Conservation (phyloP, 2,888 invertebrate species). For the Zootermopsis nevadensis region DNA sequence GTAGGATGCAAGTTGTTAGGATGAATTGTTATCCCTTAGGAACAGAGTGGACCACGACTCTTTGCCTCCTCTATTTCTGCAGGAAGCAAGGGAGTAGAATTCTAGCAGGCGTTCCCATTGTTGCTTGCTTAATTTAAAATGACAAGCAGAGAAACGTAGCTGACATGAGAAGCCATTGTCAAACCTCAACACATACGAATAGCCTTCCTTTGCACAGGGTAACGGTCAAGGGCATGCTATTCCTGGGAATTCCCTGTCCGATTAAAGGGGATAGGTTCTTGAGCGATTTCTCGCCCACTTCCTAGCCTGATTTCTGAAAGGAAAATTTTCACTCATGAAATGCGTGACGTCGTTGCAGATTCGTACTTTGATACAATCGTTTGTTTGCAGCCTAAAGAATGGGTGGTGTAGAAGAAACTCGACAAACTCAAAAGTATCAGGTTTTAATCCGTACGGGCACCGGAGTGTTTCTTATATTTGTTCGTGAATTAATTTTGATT, state of each 20-base stretch:
- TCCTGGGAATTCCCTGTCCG: not conserved
- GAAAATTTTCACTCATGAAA: too few species aligned
- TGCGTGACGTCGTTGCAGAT: too few species aligned
- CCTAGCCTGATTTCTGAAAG: not conserved
- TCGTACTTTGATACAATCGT: too few species aligned
- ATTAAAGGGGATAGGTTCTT: not conserved
- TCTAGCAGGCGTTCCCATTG: slow-evolving; percentile 14
- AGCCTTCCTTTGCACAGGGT: not conserved
- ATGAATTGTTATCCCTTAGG: not conserved
- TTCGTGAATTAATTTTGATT: too few species aligned
- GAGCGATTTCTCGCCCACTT: not conserved
- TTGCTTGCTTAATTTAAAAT: slow-evolving; percentile 34
- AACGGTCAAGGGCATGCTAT: not conserved
- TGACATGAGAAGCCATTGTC: not conserved
- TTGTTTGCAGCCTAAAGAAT: too few species aligned
- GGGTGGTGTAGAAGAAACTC: too few species aligned
- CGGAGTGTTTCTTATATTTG: too few species aligned
- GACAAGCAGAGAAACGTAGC: slow-evolving; percentile 23
- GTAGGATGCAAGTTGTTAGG: not conserved
- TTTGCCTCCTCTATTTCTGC: not conserved
- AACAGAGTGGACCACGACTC: slow-evolving; percentile 6
- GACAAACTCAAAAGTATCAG: too few species aligned
- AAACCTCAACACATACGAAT: slow-evolving; percentile 13
- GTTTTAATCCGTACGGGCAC: too few species aligned
- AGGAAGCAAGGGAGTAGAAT: not conserved